Evolutionary conservation across 2,113 vertebrate species (phyloP), one percentile per base, ranked within the genome.

Genomic region (Pimephales promelas): DNA sequence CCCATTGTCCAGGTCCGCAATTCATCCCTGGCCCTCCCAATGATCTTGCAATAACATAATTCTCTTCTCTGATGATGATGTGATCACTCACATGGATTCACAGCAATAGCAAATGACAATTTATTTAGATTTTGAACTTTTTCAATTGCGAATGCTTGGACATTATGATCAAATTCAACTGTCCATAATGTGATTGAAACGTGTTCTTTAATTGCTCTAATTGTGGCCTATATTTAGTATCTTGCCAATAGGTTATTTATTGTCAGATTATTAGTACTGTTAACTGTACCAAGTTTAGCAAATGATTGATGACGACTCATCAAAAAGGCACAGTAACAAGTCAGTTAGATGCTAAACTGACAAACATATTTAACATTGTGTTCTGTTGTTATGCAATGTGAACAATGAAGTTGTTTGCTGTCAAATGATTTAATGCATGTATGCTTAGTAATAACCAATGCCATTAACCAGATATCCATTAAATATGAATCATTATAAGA

Each of bases 401-500:
- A 34, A 36, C 13, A 66, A 6, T 16, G 62, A 66, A 28, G 31
- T 20, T 34, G 3, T 24, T 64, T 28, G 28, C 31, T 47, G 40
- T 47, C n/a, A 77, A 56, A 77, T 76, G 10, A 43, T 24, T 77
- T 14, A 57, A 57, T 78, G 34, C 56, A 54, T 7, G 18, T 22
- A 45, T 62, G 28, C 45, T 62, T 24, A 79, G 22, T 62, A 79
- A 61, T 78, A 10, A 43, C 52, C 13, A 78, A 8, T 59, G 22
- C 1, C 26, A n/a, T 59, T 40, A 36, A 59, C 13, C 10, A 26
- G 18, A 54, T 10, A 47, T 47, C 36, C 9, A 20, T 79, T 22
- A 66, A 24, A 79, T 64, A 79, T 66, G 10, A 79, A 9, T 61
- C 14, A 77, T 40, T 10, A 77, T 31, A 57, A 36, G 14, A n/a